These are phyloP conservation scores for Caloenas nicobarica DNA, from an alignment of 2,113 vertebrate genomes.

Conservation along the genomic window DNA sequence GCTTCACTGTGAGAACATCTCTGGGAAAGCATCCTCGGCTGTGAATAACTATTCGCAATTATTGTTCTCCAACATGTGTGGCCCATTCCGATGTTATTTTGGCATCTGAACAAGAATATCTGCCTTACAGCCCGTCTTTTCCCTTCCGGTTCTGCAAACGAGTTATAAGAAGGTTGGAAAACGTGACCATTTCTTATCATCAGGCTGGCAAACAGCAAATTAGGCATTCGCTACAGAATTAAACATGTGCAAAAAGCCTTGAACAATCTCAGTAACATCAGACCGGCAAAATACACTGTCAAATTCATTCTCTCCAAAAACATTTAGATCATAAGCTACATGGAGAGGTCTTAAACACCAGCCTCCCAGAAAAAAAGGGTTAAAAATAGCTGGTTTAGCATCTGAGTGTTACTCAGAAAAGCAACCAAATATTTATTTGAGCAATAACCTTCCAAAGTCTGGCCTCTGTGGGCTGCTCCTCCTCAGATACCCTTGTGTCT, in stretches of 20 bases:
- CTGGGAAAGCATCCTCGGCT: neutral
- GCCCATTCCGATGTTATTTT: neutral
- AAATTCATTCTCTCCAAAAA: neutral
- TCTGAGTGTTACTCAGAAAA: neutral
- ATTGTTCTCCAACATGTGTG: neutral
- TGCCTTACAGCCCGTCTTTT: neutral
- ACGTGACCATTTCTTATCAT: neutral
- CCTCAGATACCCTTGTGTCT: neutral
- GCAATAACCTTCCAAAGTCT: neutral
- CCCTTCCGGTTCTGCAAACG: neutral
- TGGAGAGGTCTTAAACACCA: neutral
- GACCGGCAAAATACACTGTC: neutral
- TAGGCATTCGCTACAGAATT: slow-evolving; percentile 3
- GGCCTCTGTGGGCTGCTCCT: neutral
- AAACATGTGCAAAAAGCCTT: neutral
- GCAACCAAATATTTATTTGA: slow-evolving; percentile 12
- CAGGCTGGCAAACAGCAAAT: slow-evolving; percentile 27
- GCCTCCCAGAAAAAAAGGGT: neutral
- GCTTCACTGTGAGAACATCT: neutral
- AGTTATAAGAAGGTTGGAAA: neutral
- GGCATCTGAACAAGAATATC: neutral
- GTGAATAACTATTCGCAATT: neutral
- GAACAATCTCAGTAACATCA: neutral
- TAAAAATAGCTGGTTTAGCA: neutral
- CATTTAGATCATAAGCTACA: neutral